These are phyloP conservation scores for Laspeyria flexula DNA, from an alignment of 2,888 invertebrate species.

Conservation along the genomic window DNA sequence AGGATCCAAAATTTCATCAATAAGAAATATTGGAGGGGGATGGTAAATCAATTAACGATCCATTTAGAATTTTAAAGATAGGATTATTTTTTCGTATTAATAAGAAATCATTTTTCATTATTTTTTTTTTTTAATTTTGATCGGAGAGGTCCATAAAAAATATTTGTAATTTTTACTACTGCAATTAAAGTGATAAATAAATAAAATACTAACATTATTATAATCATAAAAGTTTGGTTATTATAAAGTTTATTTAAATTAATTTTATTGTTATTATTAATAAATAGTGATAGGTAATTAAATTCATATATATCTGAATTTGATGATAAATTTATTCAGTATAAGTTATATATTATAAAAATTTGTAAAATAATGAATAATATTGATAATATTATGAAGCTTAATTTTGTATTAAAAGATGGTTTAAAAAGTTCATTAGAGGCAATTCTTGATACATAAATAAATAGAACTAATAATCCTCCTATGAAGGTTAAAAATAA, in stretches of 20 bases:
- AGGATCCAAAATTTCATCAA: slow-evolving; percentile 90
- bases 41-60: slow-evolving; percentile 86
- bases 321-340: slow-evolving; percentile 62
- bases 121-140: slow-evolving; percentile 65
- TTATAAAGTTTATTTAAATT: slow-evolving; percentile 84
- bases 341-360: slow-evolving; percentile 55
- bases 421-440: slow-evolving; percentile 86
- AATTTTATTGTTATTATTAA: slow-evolving; percentile 72
- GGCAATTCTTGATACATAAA: slow-evolving; percentile 87
- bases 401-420: slow-evolving; percentile 53
- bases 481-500: slow-evolving; percentile 88
- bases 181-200: slow-evolving; percentile 87
- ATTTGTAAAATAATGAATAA: slow-evolving; percentile 42
- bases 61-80: slow-evolving; percentile 86
- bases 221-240: slow-evolving; percentile 78
- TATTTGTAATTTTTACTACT: slow-evolving; percentile 86
- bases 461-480: slow-evolving; percentile 88
- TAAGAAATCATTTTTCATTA: slow-evolving; percentile 62
- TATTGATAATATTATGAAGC: slow-evolving; percentile 34
- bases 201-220: slow-evolving; percentile 85
- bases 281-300: slow-evolving; percentile 39
- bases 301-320: slow-evolving; percentile 60
- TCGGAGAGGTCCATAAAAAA: slow-evolving; percentile 84
- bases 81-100: slow-evolving; percentile 77
- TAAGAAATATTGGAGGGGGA: slow-evolving; percentile 87